Evolutionary conservation across 2,888 invertebrate genomes (phyloP).

Genomic region (Bugulina stolonifera): DNA sequence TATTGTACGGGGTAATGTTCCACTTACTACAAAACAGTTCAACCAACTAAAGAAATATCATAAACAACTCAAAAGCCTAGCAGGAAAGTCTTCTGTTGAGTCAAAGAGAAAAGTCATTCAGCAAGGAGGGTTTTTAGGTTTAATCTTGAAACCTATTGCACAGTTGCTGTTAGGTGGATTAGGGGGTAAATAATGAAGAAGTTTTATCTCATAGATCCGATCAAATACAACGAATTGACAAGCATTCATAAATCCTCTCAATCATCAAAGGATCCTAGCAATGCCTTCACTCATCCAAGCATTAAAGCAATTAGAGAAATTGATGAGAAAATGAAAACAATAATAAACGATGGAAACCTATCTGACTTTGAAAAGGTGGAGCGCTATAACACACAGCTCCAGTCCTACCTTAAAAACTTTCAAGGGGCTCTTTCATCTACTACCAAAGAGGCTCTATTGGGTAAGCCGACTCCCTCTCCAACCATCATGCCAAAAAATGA

Average conservation of each 20-base stretch:
- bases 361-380: not conserved
- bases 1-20: not conserved
- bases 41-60: not conserved
- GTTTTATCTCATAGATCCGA: not conserved
- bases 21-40: not conserved
- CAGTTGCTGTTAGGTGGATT: not conserved
- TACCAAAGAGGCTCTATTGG: not conserved
- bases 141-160: not conserved
- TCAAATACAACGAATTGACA: not conserved
- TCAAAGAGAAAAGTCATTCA: not conserved
- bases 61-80: not conserved
- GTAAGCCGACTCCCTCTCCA: not conserved
- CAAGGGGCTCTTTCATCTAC: not conserved
- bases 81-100: not conserved
- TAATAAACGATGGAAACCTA: not conserved
- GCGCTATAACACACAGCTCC: not conserved
- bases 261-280: too few relatives aligned
- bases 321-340: not conserved
- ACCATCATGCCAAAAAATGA: not conserved
- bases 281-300: not conserved
- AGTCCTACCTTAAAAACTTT: not conserved
- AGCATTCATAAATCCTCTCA: too few relatives aligned
- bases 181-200: not conserved
- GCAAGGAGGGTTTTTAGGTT: not conserved
- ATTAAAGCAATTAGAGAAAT: not conserved